A percentile compares a stretch with the other conserved stretches of the same genome.
Conservation (phyloP, 2,113 vertebrate genomes). For the Lates calcarifer region DNA sequence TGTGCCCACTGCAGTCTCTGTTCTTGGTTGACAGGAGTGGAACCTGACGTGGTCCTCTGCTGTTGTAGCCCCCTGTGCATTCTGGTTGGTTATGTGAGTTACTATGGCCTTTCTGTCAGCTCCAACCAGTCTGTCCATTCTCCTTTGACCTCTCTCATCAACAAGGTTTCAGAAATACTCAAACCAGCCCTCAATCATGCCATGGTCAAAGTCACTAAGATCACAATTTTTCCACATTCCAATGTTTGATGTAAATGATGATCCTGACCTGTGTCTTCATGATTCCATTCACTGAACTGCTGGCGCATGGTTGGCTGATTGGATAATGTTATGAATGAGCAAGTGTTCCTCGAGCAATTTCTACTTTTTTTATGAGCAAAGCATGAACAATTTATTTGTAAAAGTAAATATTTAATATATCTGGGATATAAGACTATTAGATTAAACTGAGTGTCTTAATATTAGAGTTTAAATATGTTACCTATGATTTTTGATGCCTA, state of each 20-base stretch:
- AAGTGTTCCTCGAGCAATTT: not conserved
- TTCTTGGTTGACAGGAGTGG: too few relatives aligned
- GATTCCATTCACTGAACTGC: not conserved
- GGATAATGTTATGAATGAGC: too few relatives aligned
- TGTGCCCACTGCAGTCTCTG: too few relatives aligned
- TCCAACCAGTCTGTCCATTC: not conserved
- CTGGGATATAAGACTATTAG: not conserved
- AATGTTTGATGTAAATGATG: not conserved
- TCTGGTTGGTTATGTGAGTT: too few relatives aligned
- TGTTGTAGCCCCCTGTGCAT: too few relatives aligned
- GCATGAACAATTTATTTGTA: not conserved
- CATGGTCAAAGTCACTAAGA: too few relatives aligned
- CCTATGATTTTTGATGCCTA: slow-evolving; percentile 4
- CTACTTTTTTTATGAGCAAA: not conserved
- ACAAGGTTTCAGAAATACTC: too few relatives aligned
- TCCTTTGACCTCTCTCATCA: not conserved
- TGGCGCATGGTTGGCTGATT: too few relatives aligned
- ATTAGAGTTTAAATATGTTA: slow-evolving; percentile 1
- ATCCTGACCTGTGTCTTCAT: not conserved
- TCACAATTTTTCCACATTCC: not conserved
- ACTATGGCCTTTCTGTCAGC: too few relatives aligned
- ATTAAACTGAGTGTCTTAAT: not conserved
- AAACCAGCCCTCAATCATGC: too few relatives aligned
- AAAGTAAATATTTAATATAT: not conserved
- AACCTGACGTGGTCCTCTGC: too few relatives aligned